Evolutionary conservation across 2,113 vertebrate species (phyloP).

Genomic region (Talpa occidentalis): DNA sequence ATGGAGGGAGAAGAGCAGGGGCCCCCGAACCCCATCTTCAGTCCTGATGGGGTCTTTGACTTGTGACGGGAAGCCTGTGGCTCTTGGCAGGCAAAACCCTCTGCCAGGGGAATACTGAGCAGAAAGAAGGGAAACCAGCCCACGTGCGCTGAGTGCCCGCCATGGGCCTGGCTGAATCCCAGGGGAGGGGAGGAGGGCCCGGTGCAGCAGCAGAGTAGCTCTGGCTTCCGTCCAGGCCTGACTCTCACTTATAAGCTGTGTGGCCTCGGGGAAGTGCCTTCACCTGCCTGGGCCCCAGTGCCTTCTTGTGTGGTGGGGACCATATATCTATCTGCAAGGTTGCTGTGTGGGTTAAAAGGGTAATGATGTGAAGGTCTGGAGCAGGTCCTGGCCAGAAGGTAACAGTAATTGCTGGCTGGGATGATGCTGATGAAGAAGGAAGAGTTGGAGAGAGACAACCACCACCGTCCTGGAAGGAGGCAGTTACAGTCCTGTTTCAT

Average conservation of each 20-base stretch:
- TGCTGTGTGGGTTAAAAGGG: not conserved
- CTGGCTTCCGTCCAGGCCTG: not conserved
- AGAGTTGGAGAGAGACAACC: no score
- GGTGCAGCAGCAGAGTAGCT: rapidly evolving
- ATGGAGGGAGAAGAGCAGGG: not conserved
- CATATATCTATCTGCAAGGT: not conserved
- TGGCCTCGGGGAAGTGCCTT: not conserved
- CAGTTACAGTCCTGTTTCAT: not conserved
- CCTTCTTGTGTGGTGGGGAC: not conserved
- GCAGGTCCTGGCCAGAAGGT: not conserved
- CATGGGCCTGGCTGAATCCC: no score
- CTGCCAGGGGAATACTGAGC: not conserved
- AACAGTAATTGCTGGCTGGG: not conserved
- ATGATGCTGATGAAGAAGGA: not conserved
- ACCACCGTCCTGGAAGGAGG: not conserved
- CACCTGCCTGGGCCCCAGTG: not conserved
- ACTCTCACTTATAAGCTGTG: not conserved
- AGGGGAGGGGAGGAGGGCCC: not conserved
- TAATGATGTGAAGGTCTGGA: not conserved
- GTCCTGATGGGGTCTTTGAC: not conserved
- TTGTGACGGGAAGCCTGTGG: not conserved
- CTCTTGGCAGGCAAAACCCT: not conserved
- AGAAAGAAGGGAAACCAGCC: not conserved
- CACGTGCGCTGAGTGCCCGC: rapidly evolving
- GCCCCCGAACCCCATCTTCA: not conserved